Evolutionary conservation across 2,888 invertebrate genomes (phyloP).

Genomic region (Harpalus rufipes): DNA sequence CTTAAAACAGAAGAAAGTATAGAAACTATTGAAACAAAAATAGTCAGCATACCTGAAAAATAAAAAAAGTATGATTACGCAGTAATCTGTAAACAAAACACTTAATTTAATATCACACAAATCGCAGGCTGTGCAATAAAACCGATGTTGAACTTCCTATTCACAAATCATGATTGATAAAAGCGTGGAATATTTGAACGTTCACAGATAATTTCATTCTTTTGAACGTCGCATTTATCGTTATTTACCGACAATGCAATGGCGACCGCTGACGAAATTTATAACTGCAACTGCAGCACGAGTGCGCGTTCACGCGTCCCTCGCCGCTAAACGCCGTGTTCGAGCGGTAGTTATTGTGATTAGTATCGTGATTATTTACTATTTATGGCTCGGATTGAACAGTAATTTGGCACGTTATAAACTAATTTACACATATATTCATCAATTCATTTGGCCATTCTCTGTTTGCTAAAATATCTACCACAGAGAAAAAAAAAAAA

Average conservation of each 20-base stretch:
- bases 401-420: slow-evolving; percentile 53
- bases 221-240: slow-evolving; percentile 59
- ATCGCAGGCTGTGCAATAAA: not conserved
- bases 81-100: not conserved
- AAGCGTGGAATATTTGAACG: slow-evolving; percentile 60
- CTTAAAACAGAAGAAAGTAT: no score
- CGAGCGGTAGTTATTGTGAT: slow-evolving; percentile 51
- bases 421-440: slow-evolving; percentile 54
- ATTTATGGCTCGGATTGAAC: slow-evolving; percentile 43
- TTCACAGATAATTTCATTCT: slow-evolving; percentile 65
- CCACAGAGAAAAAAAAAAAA: no score
- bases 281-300: slow-evolving; percentile 35
- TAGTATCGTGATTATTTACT: slow-evolving; percentile 60
- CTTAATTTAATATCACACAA: not conserved
- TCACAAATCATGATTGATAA: slow-evolving; percentile 59
- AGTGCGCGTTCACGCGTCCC: not conserved
- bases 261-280: slow-evolving; percentile 44
- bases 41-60: not conserved
- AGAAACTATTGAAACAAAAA: no score
- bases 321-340: slow-evolving; percentile 38
- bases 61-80: not conserved
- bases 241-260: slow-evolving; percentile 51
- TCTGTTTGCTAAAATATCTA: not conserved
- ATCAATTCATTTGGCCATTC: slow-evolving; percentile 17
- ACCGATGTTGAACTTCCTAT: not conserved